Conservation (phyloP, 2,113 vertebrate species). For the Otus sunia region DNA sequence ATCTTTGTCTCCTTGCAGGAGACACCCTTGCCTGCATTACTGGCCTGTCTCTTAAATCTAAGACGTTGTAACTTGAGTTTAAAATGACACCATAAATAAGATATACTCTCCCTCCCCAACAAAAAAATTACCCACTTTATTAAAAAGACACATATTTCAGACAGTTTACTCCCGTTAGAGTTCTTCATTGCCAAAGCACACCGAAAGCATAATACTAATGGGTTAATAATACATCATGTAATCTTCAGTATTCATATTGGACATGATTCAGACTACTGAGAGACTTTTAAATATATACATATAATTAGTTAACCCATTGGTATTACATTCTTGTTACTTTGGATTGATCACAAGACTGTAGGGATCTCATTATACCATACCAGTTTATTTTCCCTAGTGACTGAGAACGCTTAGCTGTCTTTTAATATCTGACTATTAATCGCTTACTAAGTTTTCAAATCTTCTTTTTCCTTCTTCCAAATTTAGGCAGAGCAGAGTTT, state of each 20-base stretch:
- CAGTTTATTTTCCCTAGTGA: slow-evolving; percentile 51
- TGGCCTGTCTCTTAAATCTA: slow-evolving; percentile 83
- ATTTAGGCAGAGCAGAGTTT: slow-evolving; percentile 31
- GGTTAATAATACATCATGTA: slow-evolving; percentile 43
- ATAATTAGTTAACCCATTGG: slow-evolving; percentile 68
- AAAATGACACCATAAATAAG: slow-evolving; percentile 75
- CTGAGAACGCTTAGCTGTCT: slow-evolving; percentile 49
- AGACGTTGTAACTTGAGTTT: slow-evolving; percentile 73
- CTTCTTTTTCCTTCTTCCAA: slow-evolving; percentile 30
- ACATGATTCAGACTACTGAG: slow-evolving; percentile 43
- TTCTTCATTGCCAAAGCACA: slow-evolving; percentile 1
- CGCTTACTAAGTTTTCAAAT: slow-evolving; percentile 43
- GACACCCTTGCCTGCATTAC: slow-evolving; percentile 84
- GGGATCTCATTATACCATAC: slow-evolving; percentile 63
- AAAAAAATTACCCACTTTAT: slow-evolving; percentile 17
- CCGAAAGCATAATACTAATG: background rate
- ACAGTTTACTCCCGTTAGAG: background rate
- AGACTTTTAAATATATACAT: slow-evolving; percentile 53
- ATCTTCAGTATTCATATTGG: slow-evolving; percentile 13
- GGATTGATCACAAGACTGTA: slow-evolving; percentile 65
- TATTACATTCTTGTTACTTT: slow-evolving; percentile 53
- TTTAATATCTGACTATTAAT: slow-evolving; percentile 62
- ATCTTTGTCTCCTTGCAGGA: slow-evolving; percentile 87
- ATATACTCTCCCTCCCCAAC: background rate
- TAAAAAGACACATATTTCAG: slow-evolving; percentile 51